Evolutionary conservation across 2,797 vertebrate species (phyloP).

Genomic region (Coregonus suidteri): DNA sequence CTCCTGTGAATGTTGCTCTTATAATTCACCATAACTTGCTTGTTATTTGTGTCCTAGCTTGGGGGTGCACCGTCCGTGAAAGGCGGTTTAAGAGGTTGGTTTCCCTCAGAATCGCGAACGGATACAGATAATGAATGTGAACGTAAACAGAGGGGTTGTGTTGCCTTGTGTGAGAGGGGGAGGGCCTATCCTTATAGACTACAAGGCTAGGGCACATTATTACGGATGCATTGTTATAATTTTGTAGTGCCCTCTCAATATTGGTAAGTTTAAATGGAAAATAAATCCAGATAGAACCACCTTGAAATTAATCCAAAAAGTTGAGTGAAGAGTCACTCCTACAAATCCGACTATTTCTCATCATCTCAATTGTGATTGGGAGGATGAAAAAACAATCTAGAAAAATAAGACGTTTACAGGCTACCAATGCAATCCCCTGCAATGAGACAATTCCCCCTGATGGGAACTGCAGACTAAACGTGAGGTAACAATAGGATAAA

Average conservation of each 20-base stretch:
- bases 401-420: neutral
- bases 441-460: neutral
- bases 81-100: slow-evolving; percentile 21
- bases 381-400: neutral
- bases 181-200: neutral
- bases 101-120: slow-evolving; percentile 29
- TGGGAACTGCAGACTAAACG: neutral
- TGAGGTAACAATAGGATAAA: neutral
- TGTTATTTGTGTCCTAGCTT: neutral
- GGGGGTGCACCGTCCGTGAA: neutral
- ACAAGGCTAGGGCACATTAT: slow-evolving; percentile 8
- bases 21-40: neutral
- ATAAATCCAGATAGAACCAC: neutral
- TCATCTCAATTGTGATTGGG: neutral
- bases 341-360: neutral
- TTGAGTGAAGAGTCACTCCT: neutral
- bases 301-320: neutral
- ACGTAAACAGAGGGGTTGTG: slow-evolving; percentile 6
- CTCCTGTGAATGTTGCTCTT: neutral
- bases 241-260: neutral
- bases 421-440: neutral
- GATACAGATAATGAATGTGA: slow-evolving; percentile 28
- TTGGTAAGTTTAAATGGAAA: neutral
- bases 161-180: slow-evolving; percentile 5
- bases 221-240: neutral